Base-by-base conservation (phyloP, 2,797 vertebrate genomes). In the Peromyscus nudipes region DNA sequence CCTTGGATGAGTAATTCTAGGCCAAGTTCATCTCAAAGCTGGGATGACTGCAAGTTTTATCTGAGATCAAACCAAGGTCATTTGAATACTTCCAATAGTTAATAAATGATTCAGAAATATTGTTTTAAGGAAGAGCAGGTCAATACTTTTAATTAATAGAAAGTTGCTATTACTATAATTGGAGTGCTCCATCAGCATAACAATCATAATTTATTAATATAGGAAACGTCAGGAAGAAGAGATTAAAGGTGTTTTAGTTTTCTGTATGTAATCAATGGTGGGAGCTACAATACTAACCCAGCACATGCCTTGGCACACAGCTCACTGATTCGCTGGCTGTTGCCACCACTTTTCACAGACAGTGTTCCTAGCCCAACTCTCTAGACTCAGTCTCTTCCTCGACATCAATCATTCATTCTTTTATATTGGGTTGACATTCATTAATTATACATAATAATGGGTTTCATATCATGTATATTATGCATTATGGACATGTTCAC, bases 21-120 rank as follows among this genome's bases (percentile, higher is more conserved):
- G 67, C 92, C 92, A 97, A 97, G 60, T 93, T 98, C 79, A 93
- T 97, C 89, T 95, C 83, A 79, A 94, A 96, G 37, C 81, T 89
- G 60, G 76, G 83, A 89, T 52, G 62, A 89, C 73, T n/a, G 64
- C 2, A 89, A 95, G 34, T 95, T 97, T 84, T 96, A 60, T 94
- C 96, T 94, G 57, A 91, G 90, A 98, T 98, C 97, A 97, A 95
- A 95, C 34, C 86, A 0, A 29, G 95, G 94, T 97, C 97, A 98
- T 91, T 95, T 91, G 91, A 96, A 97, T 95, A 94, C 62, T 91
- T 76, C 69, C 25, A 91, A 90, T 21, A 64, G 86, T 97, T 97
- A 98, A 91, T 89, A 97, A 60, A 92, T 65, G 89, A 73, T 31
- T 92, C 37, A 80, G 40, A 89, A 96, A 76, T 79, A 9, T 37